Percentiles rank a stretch among this genome's conserved stretches.
phyloP scores from a whole-genome alignment of 2,888 invertebrate species.

The Muscina levida region DNA sequence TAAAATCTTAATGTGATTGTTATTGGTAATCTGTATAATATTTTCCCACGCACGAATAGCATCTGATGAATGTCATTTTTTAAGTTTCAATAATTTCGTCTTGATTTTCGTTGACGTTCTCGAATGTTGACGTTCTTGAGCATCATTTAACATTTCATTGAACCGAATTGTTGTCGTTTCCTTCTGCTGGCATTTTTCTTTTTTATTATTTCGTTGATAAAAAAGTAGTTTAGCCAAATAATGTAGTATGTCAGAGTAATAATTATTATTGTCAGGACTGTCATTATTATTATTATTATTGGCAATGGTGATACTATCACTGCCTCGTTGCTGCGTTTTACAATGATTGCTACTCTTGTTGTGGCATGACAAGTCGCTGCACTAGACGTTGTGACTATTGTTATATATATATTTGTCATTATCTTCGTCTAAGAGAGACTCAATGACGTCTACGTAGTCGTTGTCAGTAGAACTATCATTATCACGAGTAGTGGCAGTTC shows the following conservation, averaged over 20 bases:
- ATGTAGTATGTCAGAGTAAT: slow-evolving; percentile 38
- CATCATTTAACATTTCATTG: slow-evolving; percentile 30
- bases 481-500: background rate
- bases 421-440: slow-evolving; percentile 52
- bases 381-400: slow-evolving; percentile 42
- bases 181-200: slow-evolving; percentile 15
- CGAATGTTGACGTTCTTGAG: background rate
- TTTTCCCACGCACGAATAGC: no score
- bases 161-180: background rate
- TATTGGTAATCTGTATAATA: no score
- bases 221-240: slow-evolving; percentile 43
- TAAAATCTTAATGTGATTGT: no score
- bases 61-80: no score
- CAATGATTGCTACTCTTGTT: slow-evolving; percentile 5
- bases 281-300: slow-evolving; percentile 32
- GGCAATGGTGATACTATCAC: slow-evolving; percentile 11
- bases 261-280: slow-evolving; percentile 42
- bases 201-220: slow-evolving; percentile 32
- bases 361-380: slow-evolving; percentile 13
- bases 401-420: slow-evolving; percentile 54
- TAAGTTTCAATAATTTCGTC: no score
- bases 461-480: slow-evolving; percentile 30
- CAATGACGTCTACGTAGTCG: slow-evolving; percentile 54
- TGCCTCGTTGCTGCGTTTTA: background rate
- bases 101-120: no score